Evolutionary conservation across 2,888 invertebrate genomes (phyloP).

Genomic region (Caenorhabditis panamensis): DNA sequence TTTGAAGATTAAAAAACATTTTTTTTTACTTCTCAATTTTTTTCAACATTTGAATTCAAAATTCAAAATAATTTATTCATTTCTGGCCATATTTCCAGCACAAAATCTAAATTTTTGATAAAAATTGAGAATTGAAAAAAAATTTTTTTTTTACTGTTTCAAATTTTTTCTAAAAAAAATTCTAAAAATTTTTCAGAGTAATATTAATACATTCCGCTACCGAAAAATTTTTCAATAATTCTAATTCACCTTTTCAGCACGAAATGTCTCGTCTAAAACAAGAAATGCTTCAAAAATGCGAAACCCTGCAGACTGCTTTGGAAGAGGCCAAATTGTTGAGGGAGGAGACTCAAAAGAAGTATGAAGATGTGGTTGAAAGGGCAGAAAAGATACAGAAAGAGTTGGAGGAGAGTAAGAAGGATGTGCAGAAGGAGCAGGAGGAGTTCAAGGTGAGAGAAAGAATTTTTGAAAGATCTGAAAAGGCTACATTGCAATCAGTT

Average conservation of each 20-base stretch:
- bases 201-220: neutral
- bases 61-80: too few relatives aligned
- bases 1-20: constrained; percentile 7
- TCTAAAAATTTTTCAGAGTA: neutral
- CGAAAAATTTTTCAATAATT: neutral
- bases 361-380: constrained; percentile 40
- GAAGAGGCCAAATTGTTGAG: constrained; percentile 47
- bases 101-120: neutral
- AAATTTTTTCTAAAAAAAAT: neutral
- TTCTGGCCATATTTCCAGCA: too few relatives aligned
- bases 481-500: too few relatives aligned
- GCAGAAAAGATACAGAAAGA: constrained; percentile 40
- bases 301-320: constrained; percentile 43
- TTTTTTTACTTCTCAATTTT: neutral
- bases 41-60: neutral
- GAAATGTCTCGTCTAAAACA: constrained; percentile 37
- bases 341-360: constrained; percentile 46
- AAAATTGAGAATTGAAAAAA: neutral
- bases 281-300: constrained; percentile 55
- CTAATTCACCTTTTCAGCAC: constrained; percentile 28
- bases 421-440: constrained; percentile 19
- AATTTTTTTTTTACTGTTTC: neutral
- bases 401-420: constrained; percentile 31
- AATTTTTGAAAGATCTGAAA: neutral
- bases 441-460: constrained; percentile 22